phyloP scores from a whole-genome alignment of 2,888 invertebrate species.

The Deilephila elpenor region DNA sequence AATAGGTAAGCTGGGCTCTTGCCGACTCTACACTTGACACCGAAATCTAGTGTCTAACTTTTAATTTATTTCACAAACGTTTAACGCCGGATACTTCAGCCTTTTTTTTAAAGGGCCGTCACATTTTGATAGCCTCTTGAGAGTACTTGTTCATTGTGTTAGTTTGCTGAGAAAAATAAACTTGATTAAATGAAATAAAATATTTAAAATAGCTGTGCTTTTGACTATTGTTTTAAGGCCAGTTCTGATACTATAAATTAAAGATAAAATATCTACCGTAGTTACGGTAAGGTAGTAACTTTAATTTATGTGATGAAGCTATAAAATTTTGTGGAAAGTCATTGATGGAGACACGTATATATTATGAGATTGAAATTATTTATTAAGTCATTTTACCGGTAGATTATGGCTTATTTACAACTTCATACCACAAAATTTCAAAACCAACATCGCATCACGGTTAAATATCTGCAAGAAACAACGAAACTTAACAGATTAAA shows the following conservation, averaged over 20 bases:
- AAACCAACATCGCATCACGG: not conserved
- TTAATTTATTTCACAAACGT: constrained; percentile 37
- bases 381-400: too few relatives aligned
- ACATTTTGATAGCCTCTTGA: not conserved
- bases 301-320: too few relatives aligned
- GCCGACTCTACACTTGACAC: constrained; percentile 51
- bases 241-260: too few relatives aligned
- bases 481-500: not conserved
- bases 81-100: not conserved
- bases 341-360: too few relatives aligned
- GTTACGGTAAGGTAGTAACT: too few relatives aligned
- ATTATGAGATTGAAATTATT: too few relatives aligned
- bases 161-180: not conserved
- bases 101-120: not conserved
- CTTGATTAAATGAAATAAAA: not conserved
- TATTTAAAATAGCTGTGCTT: too few relatives aligned
- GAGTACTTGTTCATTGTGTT: not conserved
- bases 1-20: constrained; percentile 56
- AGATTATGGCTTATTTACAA: not conserved
- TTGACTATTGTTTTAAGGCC: too few relatives aligned
- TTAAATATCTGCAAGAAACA: not conserved
- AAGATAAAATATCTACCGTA: too few relatives aligned
- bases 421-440: not conserved
- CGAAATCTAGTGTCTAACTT: constrained; percentile 45
- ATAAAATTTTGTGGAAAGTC: too few relatives aligned